Evolutionary conservation across 2,888 invertebrate species (phyloP).

Genomic region (Rotaria magnacalcarata): DNA sequence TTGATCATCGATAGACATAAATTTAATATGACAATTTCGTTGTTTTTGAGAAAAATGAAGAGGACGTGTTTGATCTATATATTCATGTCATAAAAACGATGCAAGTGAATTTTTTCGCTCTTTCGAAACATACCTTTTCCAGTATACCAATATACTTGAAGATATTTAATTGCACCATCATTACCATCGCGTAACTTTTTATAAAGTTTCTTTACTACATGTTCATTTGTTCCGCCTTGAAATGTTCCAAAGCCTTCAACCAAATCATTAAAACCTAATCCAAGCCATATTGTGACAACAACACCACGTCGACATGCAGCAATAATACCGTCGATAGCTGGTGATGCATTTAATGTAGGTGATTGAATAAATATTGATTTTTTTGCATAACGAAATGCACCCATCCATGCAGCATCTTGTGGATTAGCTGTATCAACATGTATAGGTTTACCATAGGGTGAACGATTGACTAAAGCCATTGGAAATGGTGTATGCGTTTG

Average conservation of each 20-base stretch:
- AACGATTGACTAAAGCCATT: conserved; percentile 35
- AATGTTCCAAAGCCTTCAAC: background rate
- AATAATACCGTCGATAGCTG: conserved; percentile 21
- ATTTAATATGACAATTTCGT: conserved; percentile 36
- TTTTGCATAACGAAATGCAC: conserved; percentile 25
- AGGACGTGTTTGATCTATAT: conserved; percentile 3
- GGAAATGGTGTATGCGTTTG: conserved; percentile 1
- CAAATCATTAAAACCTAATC: conserved; percentile 34
- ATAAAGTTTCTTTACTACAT: background rate
- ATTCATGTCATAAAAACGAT: background rate
- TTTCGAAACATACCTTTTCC: background rate
- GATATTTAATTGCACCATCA: background rate
- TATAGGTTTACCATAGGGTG: background rate
- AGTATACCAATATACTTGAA: conserved; percentile 15
- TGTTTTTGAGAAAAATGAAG: background rate
- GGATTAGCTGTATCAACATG: background rate
- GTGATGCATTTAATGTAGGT: conserved; percentile 24
- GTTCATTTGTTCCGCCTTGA: conserved; percentile 28
- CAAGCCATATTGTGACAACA: background rate
- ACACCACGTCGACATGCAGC: background rate
- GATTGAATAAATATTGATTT: conserved; percentile 23
- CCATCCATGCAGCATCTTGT: conserved; percentile 19
- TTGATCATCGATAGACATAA: conserved; percentile 33
- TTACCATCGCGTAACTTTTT: background rate
- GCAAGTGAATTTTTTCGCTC: background rate